phyloP scores from a whole-genome alignment of 2,888 invertebrate species.

The Embidobia sp. region DNA sequence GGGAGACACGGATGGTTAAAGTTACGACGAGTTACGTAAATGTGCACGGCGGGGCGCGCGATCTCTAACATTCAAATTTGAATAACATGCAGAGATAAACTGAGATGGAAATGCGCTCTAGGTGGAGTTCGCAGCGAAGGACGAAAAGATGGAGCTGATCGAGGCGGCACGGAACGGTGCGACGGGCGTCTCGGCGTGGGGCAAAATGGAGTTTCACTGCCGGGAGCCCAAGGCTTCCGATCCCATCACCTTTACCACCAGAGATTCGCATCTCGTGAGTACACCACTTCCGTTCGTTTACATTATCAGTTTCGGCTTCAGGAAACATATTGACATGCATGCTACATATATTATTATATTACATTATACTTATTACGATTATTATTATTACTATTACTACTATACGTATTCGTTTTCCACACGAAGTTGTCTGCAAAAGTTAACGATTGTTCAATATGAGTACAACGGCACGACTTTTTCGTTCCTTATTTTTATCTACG shows the following conservation, averaged over 20 bases:
- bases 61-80: conserved; percentile 6
- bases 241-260: conserved; percentile 95
- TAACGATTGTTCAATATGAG: conserved; percentile 37
- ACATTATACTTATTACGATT: conserved; percentile 47
- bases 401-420: conserved; percentile 42
- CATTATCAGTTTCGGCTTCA: conserved; percentile 59
- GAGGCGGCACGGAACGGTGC: conserved; percentile 93
- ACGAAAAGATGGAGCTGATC: conserved; percentile 92
- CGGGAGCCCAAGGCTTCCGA: conserved; percentile 92
- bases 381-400: conserved; percentile 36
- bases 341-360: conserved; percentile 53
- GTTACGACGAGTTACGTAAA: too few relatives aligned
- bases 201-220: conserved; percentile 93
- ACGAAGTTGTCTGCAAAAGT: conserved; percentile 44
- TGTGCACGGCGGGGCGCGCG: too few relatives aligned
- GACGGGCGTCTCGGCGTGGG: conserved; percentile 83
- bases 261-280: conserved; percentile 94
- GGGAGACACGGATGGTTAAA: too few relatives aligned
- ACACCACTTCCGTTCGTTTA: conserved; percentile 57
- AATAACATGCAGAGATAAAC: conserved; percentile 14
- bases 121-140: conserved; percentile 97
- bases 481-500: not conserved
- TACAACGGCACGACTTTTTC: conserved; percentile 42
- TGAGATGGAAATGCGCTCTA: conserved; percentile 76
- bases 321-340: conserved; percentile 62